These are phyloP conservation scores for Gnathonemus longibarbis DNA, from an alignment of 2,113 vertebrate genomes.

Conservation along the genomic window DNA sequence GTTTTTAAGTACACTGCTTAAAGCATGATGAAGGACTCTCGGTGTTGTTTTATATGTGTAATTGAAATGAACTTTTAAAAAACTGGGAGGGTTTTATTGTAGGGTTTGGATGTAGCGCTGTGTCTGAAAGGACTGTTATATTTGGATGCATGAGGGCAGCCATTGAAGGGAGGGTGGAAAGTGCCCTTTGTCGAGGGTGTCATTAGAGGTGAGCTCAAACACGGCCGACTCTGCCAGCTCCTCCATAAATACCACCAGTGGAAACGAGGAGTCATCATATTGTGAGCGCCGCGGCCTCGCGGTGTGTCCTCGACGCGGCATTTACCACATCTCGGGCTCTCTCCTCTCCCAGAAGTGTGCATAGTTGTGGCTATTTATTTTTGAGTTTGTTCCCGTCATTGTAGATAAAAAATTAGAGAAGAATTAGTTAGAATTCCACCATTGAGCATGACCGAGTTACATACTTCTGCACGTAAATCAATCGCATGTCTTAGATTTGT, in stretches of 20 bases:
- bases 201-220: constrained; percentile 35
- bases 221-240: constrained; percentile 17
- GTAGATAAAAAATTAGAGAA: constrained; percentile 20
- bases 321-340: constrained; percentile 39
- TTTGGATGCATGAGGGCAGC: constrained; percentile 13
- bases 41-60: not conserved
- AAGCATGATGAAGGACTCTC: not conserved
- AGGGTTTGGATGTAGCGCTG: constrained; percentile 26
- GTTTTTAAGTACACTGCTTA: constrained; percentile 8
- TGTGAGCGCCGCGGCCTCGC: constrained; percentile 37
- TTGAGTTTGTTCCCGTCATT: constrained; percentile 25
- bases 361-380: constrained; percentile 47
- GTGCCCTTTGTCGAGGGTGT: constrained; percentile 33
- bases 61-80: constrained; percentile 14
- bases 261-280: constrained; percentile 46
- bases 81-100: constrained; percentile 18
- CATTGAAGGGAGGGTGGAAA: not conserved
- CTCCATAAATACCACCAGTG: constrained; percentile 30
- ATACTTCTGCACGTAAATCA: constrained; percentile 29
- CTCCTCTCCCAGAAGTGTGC: constrained; percentile 35
- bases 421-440: constrained; percentile 23
- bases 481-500: not conserved
- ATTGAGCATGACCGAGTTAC: constrained; percentile 23
- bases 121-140: constrained; percentile 25
- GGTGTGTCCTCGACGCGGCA: constrained; percentile 37